Percentiles rank a stretch among this genome's conserved stretches.
Evolutionary conservation across 2,113 vertebrate species (phyloP).

Genomic region (Reinhardtius hippoglossoides): DNA sequence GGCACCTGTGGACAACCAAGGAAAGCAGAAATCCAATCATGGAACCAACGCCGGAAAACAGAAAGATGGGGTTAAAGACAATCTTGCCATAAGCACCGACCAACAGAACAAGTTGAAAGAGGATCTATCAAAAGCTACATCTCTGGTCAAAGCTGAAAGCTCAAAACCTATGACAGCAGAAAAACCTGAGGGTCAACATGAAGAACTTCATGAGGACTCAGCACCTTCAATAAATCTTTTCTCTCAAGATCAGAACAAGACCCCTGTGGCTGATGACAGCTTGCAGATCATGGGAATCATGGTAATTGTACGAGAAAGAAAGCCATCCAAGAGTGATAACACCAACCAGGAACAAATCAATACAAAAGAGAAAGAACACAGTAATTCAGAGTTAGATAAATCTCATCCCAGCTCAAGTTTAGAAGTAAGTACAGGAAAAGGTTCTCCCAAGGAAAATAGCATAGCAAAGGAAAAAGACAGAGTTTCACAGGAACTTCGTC

Average conservation of each 20-base stretch:
- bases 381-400: slow-evolving; percentile 25
- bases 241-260: slow-evolving; percentile 31
- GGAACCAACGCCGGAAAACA: slow-evolving; percentile 20
- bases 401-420: not conserved
- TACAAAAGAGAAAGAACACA: slow-evolving; percentile 22
- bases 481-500: slow-evolving; percentile 24
- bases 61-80: slow-evolving; percentile 24
- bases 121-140: slow-evolving; percentile 6
- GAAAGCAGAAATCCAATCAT: slow-evolving; percentile 13
- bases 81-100: not conserved
- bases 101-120: slow-evolving; percentile 17
- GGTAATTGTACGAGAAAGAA: slow-evolving; percentile 68
- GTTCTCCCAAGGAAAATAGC: slow-evolving; percentile 15
- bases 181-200: slow-evolving; percentile 24
- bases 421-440: slow-evolving; percentile 34
- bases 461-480: slow-evolving; percentile 1
- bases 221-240: slow-evolving; percentile 23
- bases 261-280: slow-evolving; percentile 29
- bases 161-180: slow-evolving; percentile 11
- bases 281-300: slow-evolving; percentile 74
- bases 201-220: slow-evolving; percentile 28
- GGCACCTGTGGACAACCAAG: slow-evolving; percentile 2
- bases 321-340: slow-evolving; percentile 16
- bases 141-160: slow-evolving; percentile 11
- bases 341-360: not conserved